Evolutionary conservation across 2,797 vertebrate species (phyloP).

Genomic region (Dryobates pubescens): DNA sequence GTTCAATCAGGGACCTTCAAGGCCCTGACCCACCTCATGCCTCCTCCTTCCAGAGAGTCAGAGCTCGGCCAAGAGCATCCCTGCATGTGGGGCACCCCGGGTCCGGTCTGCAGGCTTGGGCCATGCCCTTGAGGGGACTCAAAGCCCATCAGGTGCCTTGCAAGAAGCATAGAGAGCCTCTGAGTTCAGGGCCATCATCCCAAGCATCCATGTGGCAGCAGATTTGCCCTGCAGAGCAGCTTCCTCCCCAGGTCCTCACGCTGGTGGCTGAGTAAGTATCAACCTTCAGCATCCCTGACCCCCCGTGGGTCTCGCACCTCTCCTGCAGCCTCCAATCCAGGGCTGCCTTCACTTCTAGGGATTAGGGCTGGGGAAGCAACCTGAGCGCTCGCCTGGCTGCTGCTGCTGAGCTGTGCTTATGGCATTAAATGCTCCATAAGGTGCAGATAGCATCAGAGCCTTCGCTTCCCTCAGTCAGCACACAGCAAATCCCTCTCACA

Average conservation of each 20-base stretch:
- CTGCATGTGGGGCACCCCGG: fast-evolving
- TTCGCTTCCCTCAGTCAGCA: slow-evolving; percentile 4
- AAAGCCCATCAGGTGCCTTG: not conserved
- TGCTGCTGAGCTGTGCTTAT: not conserved
- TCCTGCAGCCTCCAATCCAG: not conserved
- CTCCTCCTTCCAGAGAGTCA: not conserved
- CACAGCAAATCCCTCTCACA: slow-evolving; percentile 41
- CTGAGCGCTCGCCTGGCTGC: not conserved
- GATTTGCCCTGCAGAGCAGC: not conserved
- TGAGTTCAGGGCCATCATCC: not conserved
- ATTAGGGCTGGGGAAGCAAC: not conserved
- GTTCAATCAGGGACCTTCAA: slow-evolving; percentile 35
- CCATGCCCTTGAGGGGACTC: fast-evolving
- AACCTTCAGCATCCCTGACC: fast-evolving
- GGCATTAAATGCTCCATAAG: slow-evolving; percentile 9
- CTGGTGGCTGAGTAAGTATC: not conserved
- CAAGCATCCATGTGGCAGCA: fast-evolving
- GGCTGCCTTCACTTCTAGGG: not conserved
- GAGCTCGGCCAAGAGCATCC: not conserved
- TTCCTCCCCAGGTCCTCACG: not conserved
- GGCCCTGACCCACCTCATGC: not conserved
- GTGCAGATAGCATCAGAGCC: slow-evolving; percentile 5
- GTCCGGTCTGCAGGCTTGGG: not conserved
- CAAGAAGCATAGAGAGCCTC: fast-evolving
- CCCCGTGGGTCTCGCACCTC: not conserved